Evolutionary conservation across 1,140 invertebrate genomes (phyloP).

Genomic region (Halesus radiatus): DNA sequence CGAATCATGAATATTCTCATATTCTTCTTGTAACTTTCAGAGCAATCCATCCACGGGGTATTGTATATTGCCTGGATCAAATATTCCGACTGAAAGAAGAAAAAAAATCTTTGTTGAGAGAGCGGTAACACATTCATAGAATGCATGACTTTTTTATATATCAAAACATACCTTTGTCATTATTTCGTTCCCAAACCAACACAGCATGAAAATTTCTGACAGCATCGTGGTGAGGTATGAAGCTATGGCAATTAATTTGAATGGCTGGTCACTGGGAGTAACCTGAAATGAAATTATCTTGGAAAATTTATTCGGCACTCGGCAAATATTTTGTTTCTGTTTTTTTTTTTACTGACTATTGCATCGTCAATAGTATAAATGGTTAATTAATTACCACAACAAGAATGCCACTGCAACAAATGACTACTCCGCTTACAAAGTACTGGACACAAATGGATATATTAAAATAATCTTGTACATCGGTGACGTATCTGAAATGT

Average conservation of each 20-base stretch:
- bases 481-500: slow-evolving; percentile 64
- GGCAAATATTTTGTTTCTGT: background rate
- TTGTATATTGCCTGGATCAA: slow-evolving; percentile 61
- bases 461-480: slow-evolving; percentile 66
- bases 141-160: too few species aligned
- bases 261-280: slow-evolving; percentile 63
- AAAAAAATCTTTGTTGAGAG: background rate
- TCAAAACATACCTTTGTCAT: slow-evolving; percentile 63
- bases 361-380: too few species aligned
- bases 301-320: too few species aligned
- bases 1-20: slow-evolving; percentile 62
- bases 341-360: too few species aligned
- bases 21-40: slow-evolving; percentile 60
- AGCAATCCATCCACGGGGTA: slow-evolving; percentile 61
- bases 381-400: slow-evolving; percentile 62
- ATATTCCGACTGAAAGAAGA: slow-evolving; percentile 61
- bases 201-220: slow-evolving; percentile 67
- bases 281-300: slow-evolving; percentile 59
- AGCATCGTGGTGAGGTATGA: slow-evolving; percentile 68
- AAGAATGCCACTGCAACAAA: slow-evolving; percentile 66
- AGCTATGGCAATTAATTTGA: slow-evolving; percentile 67
- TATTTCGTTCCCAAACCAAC: slow-evolving; percentile 68
- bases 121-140: too few species aligned
- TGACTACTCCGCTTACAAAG: slow-evolving; percentile 66
- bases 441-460: slow-evolving; percentile 65